Evolutionary conservation across 2,888 invertebrate genomes (phyloP), one percentile per base, ranked within the genome.

Genomic region (Pterostichus niger): DNA sequence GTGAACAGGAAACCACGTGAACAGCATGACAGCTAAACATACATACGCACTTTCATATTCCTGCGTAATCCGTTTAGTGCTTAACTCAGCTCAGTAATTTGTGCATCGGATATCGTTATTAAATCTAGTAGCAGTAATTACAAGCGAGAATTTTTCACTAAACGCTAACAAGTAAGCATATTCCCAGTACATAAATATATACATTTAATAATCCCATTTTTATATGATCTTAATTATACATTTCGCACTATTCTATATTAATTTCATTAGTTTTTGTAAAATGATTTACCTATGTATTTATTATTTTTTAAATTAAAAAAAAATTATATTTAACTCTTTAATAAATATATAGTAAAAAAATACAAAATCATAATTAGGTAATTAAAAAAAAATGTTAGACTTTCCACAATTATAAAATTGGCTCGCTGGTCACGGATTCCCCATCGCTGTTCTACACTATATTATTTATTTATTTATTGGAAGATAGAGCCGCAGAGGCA

Each of bases 141-240:
- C 52, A 31, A 52, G 46, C n/a, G 24, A 11, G 10, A 52, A 33
- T 76, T 73, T 76, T 76, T 76, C 76, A 76, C 24, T 33, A 9
- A 7, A n/a, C 13, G 11, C 33, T 17, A 68, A 11, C 33, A 68
- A 68, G 33, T 68, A 68, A 31, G 31, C 76, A 76, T 11, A 46
- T 33, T 0, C 2, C 10, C 40, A 40, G 3, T 40, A 40, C 6
- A 40, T 40, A 40, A 40, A 40, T 59, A 31, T 31, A 17, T 59
- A 59, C 9, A 10, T 59, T 59, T 59, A 24, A 59, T 59, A 59
- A 59, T 31, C 59, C 31, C 31, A 59, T 11, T 59, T 17, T 15
- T 54, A 17, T 10, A 35, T 44, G 44, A 33, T 68, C 40, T 6
- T 6, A n/a, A 40, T 40, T 13, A 68, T 46, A 40, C 44, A 40